These are phyloP conservation scores for Lochmaea crataegi DNA, from an alignment of 2,888 invertebrate genomes.

Conservation along the genomic window DNA sequence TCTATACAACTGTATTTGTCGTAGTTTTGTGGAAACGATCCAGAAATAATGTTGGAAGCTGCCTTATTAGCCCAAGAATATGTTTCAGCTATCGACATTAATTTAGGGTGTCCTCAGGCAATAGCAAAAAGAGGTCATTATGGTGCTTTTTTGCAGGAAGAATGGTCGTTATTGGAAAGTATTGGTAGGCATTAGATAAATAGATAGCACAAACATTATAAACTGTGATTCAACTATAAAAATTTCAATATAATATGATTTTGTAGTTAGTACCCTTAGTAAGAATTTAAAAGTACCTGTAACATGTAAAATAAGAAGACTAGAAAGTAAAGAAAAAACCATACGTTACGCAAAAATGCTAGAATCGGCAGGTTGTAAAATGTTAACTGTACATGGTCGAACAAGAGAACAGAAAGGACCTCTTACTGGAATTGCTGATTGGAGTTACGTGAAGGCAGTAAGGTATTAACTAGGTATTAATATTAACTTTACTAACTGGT, in stretches of 20 bases:
- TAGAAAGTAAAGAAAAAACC: constrained; percentile 86
- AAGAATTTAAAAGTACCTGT: constrained; percentile 84
- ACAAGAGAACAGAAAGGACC: constrained; percentile 97
- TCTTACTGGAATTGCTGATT: constrained; percentile 92
- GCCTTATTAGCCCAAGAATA: constrained; percentile 85
- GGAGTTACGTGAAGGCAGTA: constrained; percentile 92
- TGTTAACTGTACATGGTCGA: constrained; percentile 96
- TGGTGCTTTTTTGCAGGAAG: constrained; percentile 96
- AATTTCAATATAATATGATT: too few relatives aligned
- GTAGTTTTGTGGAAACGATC: constrained; percentile 98
- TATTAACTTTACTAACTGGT: not conserved
- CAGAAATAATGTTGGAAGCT: constrained; percentile 86
- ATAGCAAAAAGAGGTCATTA: constrained; percentile 97
- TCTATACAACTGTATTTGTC: constrained; percentile 48
- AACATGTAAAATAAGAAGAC: constrained; percentile 96
- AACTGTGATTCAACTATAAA: too few relatives aligned
- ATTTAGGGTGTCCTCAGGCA: constrained; percentile 97
- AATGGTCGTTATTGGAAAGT: constrained; percentile 86
- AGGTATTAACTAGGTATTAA: constrained; percentile 68
- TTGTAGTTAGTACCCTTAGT: constrained; percentile 78
- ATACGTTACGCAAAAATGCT: constrained; percentile 94
- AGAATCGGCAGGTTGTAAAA: constrained; percentile 90
- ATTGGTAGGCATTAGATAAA: constrained; percentile 74
- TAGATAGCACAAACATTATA: too few relatives aligned
- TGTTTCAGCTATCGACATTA: constrained; percentile 97